A percentile compares a stretch with the other conserved stretches of the same genome.
These are phyloP conservation scores for Bombus fervidus DNA, from an alignment of 1,140 invertebrate genomes.

Conservation along the genomic window DNA sequence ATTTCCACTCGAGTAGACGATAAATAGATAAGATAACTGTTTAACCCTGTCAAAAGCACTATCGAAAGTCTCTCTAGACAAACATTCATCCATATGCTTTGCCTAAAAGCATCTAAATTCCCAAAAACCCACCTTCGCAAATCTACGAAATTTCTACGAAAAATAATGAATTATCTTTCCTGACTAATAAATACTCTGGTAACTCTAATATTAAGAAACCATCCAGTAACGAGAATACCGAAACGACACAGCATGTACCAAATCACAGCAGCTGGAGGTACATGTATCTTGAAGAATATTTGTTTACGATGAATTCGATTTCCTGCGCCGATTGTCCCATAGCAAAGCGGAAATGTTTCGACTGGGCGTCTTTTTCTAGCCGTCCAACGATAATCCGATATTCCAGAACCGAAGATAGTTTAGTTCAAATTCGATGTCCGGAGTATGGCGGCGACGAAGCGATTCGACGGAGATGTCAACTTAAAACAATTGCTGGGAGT, in stretches of 20 bases:
- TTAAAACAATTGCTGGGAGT: constrained; percentile 81
- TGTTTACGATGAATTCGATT: constrained; percentile 60
- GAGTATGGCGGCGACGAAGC: constrained; percentile 59
- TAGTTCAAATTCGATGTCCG: constrained; percentile 83
- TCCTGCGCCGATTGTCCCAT: constrained; percentile 45
- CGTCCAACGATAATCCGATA: constrained; percentile 75
- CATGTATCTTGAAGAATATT: constrained; percentile 34
- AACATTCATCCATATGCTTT: too few relatives aligned
- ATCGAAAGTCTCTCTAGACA: too few relatives aligned
- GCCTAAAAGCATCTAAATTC: too few relatives aligned
- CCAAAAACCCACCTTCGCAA: too few relatives aligned
- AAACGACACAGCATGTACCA: not conserved
- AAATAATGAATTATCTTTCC: too few relatives aligned
- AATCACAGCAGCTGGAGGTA: not conserved
- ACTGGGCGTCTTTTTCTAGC: constrained; percentile 48
- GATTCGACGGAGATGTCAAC: constrained; percentile 79
- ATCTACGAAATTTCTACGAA: not conserved
- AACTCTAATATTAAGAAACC: not conserved
- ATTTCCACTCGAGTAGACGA: not conserved
- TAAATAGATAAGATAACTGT: not conserved
- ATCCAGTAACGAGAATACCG: not conserved
- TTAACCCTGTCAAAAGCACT: not conserved
- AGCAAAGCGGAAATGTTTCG: constrained; percentile 21
- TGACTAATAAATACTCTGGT: not conserved
- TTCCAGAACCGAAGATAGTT: constrained; percentile 75